Conservation (phyloP, 2,797 vertebrate genomes). For the Squalus acanthias region DNA sequence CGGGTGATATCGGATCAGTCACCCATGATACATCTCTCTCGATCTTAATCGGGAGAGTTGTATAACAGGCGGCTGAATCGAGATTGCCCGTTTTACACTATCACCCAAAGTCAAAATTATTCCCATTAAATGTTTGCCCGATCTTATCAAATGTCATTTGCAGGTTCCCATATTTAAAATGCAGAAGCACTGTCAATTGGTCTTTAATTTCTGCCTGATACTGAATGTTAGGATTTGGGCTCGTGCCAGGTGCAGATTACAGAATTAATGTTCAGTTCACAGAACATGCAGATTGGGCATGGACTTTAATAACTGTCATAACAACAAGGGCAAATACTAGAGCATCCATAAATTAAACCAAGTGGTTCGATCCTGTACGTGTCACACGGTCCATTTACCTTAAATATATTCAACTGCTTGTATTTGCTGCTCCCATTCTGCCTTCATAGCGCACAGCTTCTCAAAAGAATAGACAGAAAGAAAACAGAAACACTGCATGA, state of each 20-base stretch:
- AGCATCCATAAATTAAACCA: background rate
- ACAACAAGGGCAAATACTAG: background rate
- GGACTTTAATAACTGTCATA: background rate
- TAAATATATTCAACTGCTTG: background rate
- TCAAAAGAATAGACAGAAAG: too few species aligned
- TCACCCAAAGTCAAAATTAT: background rate
- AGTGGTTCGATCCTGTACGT: background rate
- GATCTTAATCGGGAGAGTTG: too few species aligned
- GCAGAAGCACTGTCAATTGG: background rate
- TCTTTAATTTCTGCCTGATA: background rate
- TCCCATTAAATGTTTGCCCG: background rate
- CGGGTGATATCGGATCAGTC: background rate
- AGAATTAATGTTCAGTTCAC: background rate
- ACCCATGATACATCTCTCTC: background rate
- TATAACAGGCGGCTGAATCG: background rate
- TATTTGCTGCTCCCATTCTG: background rate
- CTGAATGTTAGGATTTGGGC: background rate
- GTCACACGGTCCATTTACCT: background rate
- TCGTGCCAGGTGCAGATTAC: background rate
- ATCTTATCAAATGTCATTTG: background rate
- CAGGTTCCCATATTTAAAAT: background rate
- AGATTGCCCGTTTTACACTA: background rate
- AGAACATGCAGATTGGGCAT: background rate
- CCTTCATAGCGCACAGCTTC: background rate
- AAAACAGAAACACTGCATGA: background rate